These are phyloP conservation scores for Phaenicophaeus curvirostris DNA, from an alignment of 2,797 vertebrate genomes.

Conservation along the genomic window DNA sequence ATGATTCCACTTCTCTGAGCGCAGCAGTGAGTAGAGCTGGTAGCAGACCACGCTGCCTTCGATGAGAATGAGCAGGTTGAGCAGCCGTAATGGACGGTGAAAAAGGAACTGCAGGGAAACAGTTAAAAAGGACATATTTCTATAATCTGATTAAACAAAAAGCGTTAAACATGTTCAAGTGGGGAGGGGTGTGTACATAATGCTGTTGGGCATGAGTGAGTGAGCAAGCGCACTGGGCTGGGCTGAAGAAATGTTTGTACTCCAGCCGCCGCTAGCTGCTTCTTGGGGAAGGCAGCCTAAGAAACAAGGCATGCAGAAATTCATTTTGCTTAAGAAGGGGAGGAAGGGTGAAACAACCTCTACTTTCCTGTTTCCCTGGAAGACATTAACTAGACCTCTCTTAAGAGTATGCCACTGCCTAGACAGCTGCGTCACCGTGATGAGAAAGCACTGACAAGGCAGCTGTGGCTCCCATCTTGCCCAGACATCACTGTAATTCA, in stretches of 20 bases:
- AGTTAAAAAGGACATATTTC: background rate
- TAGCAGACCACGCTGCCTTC: conserved; percentile 96
- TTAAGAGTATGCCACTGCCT: background rate
- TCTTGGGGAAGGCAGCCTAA: background rate
- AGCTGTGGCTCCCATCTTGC: background rate
- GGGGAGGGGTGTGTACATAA: rapidly evolving
- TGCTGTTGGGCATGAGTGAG: background rate
- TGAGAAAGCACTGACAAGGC: background rate
- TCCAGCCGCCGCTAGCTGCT: background rate
- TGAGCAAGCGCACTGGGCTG: rapidly evolving
- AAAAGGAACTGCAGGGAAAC: conserved; percentile 89
- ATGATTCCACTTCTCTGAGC: conserved; percentile 99
- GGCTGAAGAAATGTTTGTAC: background rate
- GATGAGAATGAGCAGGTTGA: conserved; percentile 96
- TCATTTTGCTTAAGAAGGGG: background rate
- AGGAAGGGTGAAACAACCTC: background rate
- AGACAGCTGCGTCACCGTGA: rapidly evolving
- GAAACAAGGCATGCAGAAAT: rapidly evolving
- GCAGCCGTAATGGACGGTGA: conserved; percentile 97
- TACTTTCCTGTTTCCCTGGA: background rate
- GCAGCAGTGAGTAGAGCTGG: conserved; percentile 97
- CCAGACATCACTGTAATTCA: background rate
- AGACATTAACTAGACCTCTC: background rate
- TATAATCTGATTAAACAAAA: background rate
- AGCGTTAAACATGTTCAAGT: background rate